A percentile compares a stretch with the other conserved stretches of the same genome.
Conservation (phyloP, 35 echinoderm and acorn worm genomes). For the Patiria miniata region DNA sequence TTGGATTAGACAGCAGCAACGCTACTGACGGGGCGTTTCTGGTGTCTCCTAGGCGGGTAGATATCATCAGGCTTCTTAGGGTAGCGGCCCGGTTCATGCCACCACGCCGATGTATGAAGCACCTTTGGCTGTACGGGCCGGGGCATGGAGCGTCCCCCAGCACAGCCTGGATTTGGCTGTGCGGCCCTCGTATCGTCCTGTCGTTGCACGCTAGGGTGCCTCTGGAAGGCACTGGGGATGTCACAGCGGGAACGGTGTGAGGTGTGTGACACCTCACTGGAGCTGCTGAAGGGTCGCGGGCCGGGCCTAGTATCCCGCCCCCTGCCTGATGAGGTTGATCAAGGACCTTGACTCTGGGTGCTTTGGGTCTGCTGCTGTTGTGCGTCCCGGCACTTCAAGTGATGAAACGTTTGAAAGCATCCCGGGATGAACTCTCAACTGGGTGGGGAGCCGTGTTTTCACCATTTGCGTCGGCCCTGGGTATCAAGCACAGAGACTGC, state of each 20-base stretch:
- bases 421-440: neutral
- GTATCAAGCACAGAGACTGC: conserved; percentile 16
- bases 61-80: conserved; percentile 59
- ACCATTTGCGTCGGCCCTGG: neutral
- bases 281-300: neutral
- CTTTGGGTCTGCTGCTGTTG: neutral
- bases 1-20: neutral
- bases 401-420: neutral
- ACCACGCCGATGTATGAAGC: conserved; percentile 70
- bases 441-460: neutral
- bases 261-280: conserved; percentile 58
- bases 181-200: conserved; percentile 66
- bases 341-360: neutral
- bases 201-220: conserved; percentile 72
- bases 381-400: neutral
- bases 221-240: conserved; percentile 59
- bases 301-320: neutral
- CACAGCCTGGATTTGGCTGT: conserved; percentile 69
- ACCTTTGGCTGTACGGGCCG: conserved; percentile 33
- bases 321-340: neutral
- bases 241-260: conserved; percentile 59
- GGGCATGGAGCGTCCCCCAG: conserved; percentile 66
- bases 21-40: conserved; percentile 26
- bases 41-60: conserved; percentile 79
- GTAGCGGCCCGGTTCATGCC: conserved; percentile 81